Evolutionary conservation across 2,888 invertebrate species (phyloP).

Genomic region (Sphecodes monilicornis): DNA sequence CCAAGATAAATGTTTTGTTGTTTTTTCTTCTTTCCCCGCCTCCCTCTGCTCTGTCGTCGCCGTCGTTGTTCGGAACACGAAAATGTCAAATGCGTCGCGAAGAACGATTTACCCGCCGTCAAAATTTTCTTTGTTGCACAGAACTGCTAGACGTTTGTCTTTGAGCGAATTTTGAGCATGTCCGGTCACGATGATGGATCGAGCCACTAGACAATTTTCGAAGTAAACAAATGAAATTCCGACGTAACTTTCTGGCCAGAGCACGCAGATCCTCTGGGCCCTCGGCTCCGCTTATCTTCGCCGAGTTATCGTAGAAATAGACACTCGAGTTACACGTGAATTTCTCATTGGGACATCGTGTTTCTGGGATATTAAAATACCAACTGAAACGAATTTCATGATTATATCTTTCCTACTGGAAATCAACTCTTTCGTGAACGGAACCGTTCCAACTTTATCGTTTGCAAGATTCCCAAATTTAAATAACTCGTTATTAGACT

Average conservation of each 20-base stretch:
- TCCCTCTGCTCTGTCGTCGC: background rate
- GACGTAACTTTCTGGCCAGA: background rate
- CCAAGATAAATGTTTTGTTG: constrained; percentile 61
- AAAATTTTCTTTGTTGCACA: no score
- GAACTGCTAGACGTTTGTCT: background rate
- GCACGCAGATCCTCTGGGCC: background rate
- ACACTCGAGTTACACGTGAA: constrained; percentile 5
- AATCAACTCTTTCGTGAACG: background rate
- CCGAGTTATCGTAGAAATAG: constrained; percentile 4
- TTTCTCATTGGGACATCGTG: constrained; percentile 12
- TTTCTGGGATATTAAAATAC: background rate
- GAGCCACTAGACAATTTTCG: background rate
- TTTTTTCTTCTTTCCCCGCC: constrained; percentile 27
- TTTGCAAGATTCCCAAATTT: background rate
- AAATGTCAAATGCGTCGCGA: constrained; percentile 15
- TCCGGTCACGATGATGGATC: background rate
- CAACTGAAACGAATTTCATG: background rate
- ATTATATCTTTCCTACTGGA: background rate
- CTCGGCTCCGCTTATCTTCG: background rate
- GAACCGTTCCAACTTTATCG: background rate
- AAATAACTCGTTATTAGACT: no score
- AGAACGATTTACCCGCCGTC: background rate
- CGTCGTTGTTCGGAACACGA: background rate
- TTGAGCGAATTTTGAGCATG: background rate
- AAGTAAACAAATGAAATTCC: constrained; percentile 10